Conservation (phyloP, 2,888 invertebrate genomes). For the Andrena trimmerana region DNA sequence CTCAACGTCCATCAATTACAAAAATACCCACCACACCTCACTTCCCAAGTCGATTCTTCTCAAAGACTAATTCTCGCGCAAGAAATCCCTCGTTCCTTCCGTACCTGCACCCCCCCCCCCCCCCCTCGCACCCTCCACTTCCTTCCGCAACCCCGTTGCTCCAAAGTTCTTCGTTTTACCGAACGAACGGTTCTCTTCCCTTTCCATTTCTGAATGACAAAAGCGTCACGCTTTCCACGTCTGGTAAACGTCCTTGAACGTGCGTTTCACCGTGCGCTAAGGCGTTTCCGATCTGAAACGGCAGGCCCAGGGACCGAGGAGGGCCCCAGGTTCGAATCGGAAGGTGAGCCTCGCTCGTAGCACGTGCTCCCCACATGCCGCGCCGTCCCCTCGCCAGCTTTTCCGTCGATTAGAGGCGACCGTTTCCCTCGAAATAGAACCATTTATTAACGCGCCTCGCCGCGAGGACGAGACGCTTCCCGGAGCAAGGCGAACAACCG, state of each 20-base stretch:
- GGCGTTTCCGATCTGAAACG: conserved; percentile 10
- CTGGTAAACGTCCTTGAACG: conserved; percentile 2
- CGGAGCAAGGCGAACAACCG: conserved; percentile 8
- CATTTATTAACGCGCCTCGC: conserved; percentile 39
- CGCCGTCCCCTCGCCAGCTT: conserved; percentile 31
- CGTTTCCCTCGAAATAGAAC: conserved; percentile 35
- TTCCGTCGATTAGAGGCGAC: conserved; percentile 35
- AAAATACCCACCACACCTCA: no score
- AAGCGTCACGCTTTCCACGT: background rate
- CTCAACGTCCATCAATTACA: no score
- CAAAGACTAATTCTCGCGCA: no score
- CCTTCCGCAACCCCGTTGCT: no score
- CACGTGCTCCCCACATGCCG: conserved; percentile 69
- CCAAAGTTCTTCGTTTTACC: background rate
- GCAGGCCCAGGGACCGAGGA: background rate
- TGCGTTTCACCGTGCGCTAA: background rate
- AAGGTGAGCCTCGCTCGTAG: conserved; percentile 33
- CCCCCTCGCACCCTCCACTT: no score
- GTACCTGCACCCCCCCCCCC: no score
- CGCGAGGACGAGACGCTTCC: background rate
- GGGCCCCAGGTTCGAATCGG: background rate
- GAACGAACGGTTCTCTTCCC: background rate
- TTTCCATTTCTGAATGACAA: background rate
- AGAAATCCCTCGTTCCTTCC: no score
- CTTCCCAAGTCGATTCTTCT: no score